Evolutionary conservation across 2,113 vertebrate species (phyloP).

Genomic region (Semnornis frantzii): DNA sequence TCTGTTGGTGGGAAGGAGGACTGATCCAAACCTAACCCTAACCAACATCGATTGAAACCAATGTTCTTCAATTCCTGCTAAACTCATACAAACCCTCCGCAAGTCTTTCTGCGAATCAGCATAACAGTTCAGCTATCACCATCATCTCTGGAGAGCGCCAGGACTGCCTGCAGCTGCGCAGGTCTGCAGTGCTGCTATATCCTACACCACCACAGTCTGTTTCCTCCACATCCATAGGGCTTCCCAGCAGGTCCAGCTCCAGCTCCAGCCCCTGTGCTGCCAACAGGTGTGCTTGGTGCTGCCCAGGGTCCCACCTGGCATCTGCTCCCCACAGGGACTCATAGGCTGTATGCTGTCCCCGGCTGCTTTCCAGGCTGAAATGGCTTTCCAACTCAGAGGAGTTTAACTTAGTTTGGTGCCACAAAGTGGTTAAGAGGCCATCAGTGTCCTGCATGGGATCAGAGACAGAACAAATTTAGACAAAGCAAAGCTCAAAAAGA

Average conservation of each 20-base stretch:
- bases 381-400: not conserved
- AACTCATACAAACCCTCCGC: not conserved
- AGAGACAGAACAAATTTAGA: not conserved
- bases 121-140: not conserved
- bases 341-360: rapidly evolving
- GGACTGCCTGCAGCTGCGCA: not conserved
- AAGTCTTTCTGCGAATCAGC: not conserved
- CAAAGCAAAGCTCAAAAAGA: not conserved
- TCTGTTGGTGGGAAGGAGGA: not conserved
- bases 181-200: not conserved
- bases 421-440: not conserved
- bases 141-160: rapidly evolving
- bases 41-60: not conserved
- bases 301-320: rapidly evolving
- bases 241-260: not conserved
- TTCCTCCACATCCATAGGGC: not conserved
- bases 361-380: not conserved
- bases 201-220: too few relatives aligned
- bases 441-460: not conserved
- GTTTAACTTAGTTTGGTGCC: not conserved
- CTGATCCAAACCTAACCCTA: not conserved
- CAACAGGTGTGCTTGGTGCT: not conserved
- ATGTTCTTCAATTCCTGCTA: not conserved
- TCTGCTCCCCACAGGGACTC: not conserved
- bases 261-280: not conserved